These are phyloP conservation scores for Chloropsis hardwickii DNA, from an alignment of 2,113 vertebrate species.

Conservation along the genomic window DNA sequence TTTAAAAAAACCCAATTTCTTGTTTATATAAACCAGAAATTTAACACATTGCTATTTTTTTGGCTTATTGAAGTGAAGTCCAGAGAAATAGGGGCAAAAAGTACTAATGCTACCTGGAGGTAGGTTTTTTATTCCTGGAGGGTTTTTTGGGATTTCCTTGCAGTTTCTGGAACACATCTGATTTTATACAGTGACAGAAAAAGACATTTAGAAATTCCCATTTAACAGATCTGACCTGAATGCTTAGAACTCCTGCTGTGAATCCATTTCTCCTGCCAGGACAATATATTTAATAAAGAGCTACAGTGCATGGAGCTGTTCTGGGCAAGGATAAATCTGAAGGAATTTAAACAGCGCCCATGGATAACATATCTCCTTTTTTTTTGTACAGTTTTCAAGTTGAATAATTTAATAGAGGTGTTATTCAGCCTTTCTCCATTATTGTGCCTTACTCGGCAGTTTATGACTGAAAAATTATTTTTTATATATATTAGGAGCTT, in stretches of 20 bases:
- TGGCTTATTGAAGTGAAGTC: neutral
- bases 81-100: neutral
- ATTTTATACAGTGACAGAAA: neutral
- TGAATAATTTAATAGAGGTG: neutral
- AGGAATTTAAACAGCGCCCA: neutral
- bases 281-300: neutral
- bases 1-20: rapidly evolving
- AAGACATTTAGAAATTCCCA: neutral
- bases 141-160: neutral
- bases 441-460: neutral
- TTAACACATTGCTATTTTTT: neutral
- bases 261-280: neutral
- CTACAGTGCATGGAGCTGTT: rapidly evolving
- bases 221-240: neutral
- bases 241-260: neutral
- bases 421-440: neutral
- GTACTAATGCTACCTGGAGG: neutral
- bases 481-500: neutral
- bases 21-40: neutral
- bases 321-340: neutral
- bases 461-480: neutral
- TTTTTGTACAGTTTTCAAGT: neutral
- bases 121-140: neutral
- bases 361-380: neutral
- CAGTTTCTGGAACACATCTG: neutral